Evolutionary conservation across 2,797 vertebrate genomes (phyloP).

Genomic region (Myioborus melanocephalus): DNA sequence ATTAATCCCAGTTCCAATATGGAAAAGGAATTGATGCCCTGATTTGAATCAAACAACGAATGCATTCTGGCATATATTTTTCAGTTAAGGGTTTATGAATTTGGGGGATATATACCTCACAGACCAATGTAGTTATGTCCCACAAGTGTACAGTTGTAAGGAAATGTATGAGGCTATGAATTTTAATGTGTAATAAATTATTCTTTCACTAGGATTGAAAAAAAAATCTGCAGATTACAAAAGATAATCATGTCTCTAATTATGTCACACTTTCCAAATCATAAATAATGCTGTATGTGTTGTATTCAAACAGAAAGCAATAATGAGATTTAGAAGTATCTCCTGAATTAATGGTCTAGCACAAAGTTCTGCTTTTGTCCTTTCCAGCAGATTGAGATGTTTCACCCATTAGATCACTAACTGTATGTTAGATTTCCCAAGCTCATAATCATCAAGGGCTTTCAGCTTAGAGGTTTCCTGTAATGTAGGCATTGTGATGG

Average conservation of each 20-base stretch:
- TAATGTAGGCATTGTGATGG: background rate
- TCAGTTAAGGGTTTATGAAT: background rate
- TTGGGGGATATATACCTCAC: background rate
- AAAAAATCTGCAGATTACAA: background rate
- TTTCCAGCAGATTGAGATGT: background rate
- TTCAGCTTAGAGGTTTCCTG: background rate
- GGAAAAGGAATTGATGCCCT: background rate
- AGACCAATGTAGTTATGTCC: background rate
- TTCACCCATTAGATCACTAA: background rate
- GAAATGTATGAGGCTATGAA: conserved; percentile 6
- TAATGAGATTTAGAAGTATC: background rate
- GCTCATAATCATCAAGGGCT: background rate
- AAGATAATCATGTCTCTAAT: conserved; percentile 23
- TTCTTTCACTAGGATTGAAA: background rate
- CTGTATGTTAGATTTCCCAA: background rate
- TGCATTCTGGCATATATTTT: background rate
- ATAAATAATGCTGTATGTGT: conserved; percentile 13
- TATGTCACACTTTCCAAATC: conserved; percentile 5
- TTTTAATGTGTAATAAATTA: conserved; percentile 36
- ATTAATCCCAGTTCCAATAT: conserved; percentile 52
- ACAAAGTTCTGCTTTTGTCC: background rate
- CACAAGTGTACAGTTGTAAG: background rate
- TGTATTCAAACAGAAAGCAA: background rate
- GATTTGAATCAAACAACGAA: conserved; percentile 39
- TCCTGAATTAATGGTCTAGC: conserved; percentile 1